Percentiles rank a stretch among this genome's conserved stretches.
phyloP scores from a whole-genome alignment of 2,888 invertebrate genomes.

The Empis livida region DNA sequence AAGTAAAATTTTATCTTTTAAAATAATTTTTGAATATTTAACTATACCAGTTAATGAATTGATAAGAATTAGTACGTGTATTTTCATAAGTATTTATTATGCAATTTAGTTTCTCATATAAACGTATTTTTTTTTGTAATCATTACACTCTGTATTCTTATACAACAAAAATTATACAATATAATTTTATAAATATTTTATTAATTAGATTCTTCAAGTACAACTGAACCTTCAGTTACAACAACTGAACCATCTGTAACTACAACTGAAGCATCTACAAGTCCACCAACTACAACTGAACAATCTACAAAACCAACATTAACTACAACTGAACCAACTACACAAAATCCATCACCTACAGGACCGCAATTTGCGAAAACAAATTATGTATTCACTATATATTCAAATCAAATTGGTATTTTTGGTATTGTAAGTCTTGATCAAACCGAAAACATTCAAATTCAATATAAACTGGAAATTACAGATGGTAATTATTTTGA shows the following conservation, averaged over 20 bases:
- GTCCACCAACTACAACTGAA: neutral
- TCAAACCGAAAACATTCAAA: conserved; percentile 6
- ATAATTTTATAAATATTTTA: too few relatives aligned
- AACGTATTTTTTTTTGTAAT: too few relatives aligned
- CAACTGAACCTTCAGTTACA: neutral
- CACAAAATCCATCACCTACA: neutral
- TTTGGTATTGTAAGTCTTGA: conserved; percentile 15
- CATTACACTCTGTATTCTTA: too few relatives aligned
- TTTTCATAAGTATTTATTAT: too few relatives aligned
- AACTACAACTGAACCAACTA: neutral
- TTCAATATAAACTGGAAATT: conserved; percentile 13
- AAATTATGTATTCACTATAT: conserved; percentile 9
- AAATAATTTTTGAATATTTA: too few relatives aligned
- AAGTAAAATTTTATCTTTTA: too few relatives aligned
- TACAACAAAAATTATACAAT: too few relatives aligned
- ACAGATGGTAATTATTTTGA: conserved; percentile 15
- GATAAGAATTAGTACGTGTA: too few relatives aligned
- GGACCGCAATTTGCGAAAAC: conserved; percentile 11
- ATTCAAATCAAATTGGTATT: conserved; percentile 13
- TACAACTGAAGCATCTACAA: neutral
- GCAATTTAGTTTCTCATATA: too few relatives aligned
- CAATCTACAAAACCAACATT: conserved; percentile 2
- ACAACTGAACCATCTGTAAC: conserved; percentile 2
- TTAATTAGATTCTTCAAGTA: neutral
- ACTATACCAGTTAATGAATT: too few relatives aligned